A percentile compares a stretch with the other conserved stretches of the same genome.
These are phyloP conservation scores for Tryphoninae sp. DNA, from an alignment of 2,888 invertebrate genomes.

Conservation along the genomic window DNA sequence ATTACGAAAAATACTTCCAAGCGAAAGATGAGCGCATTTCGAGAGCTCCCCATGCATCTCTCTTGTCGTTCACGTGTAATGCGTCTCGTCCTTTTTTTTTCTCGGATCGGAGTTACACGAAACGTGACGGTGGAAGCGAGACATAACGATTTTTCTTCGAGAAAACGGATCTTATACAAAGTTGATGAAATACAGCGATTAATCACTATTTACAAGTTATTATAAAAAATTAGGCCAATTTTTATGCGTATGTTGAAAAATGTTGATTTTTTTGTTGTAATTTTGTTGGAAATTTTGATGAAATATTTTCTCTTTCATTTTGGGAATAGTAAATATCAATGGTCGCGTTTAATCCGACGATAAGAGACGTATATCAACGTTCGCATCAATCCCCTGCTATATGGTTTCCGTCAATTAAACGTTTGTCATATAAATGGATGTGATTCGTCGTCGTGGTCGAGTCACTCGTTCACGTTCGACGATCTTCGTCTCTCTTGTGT, in stretches of 20 bases:
- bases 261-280: not conserved
- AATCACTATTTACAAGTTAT: too few relatives aligned
- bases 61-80: slow-evolving; percentile 27
- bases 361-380: slow-evolving; percentile 32
- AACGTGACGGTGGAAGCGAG: not conserved
- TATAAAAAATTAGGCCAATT: too few relatives aligned
- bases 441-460: slow-evolving; percentile 72
- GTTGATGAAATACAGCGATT: too few relatives aligned
- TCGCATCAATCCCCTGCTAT: slow-evolving; percentile 64
- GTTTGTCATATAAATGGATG: slow-evolving; percentile 76
- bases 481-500: slow-evolving; percentile 34
- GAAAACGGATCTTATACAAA: not conserved
- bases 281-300: not conserved
- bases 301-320: not conserved
- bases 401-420: slow-evolving; percentile 77
- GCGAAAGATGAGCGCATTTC: slow-evolving; percentile 42
- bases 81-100: slow-evolving; percentile 3
- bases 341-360: not conserved
- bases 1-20: slow-evolving; percentile 66
- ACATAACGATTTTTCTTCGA: slow-evolving; percentile 38
- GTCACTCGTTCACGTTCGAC: slow-evolving; percentile 69
- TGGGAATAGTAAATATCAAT: not conserved
- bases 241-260: not conserved
- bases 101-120: not conserved
- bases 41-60: slow-evolving; percentile 4